Evolutionary conservation across 2,888 invertebrate genomes (phyloP).

Genomic region (Charanyca ferruginea): DNA sequence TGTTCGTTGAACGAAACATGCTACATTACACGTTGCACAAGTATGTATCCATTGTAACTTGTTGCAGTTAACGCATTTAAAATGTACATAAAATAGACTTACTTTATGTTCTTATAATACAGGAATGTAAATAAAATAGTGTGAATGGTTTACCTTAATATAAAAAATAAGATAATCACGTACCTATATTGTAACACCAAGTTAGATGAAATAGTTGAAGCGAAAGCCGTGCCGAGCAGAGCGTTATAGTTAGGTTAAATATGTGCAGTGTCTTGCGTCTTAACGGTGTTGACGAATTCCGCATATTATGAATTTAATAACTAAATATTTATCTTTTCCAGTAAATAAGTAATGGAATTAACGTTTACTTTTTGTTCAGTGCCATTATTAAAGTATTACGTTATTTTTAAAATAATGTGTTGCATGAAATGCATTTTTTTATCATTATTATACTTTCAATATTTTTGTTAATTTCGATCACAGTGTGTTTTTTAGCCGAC

Average conservation of each 20-base stretch:
- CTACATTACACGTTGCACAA: conserved; percentile 48
- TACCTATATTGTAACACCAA: conserved; percentile 46
- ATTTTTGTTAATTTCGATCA: conserved; percentile 72
- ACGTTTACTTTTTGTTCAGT: conserved; percentile 85
- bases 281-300: conserved; percentile 77
- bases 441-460: conserved; percentile 71
- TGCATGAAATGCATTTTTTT: conserved; percentile 89
- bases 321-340: conserved; percentile 74
- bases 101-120: conserved; percentile 44
- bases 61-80: conserved; percentile 46
- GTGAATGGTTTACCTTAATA: conserved; percentile 58
- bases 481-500: conserved; percentile 71
- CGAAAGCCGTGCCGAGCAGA: conserved; percentile 57
- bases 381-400: conserved; percentile 89
- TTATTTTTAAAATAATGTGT: conserved; percentile 89
- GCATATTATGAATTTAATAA: conserved; percentile 71
- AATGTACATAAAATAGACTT: conserved; percentile 54
- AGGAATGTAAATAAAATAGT: conserved; percentile 57
- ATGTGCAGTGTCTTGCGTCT: conserved; percentile 82
- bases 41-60: conserved; percentile 36
- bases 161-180: conserved; percentile 47
- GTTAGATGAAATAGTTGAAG: conserved; percentile 51
- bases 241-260: conserved; percentile 53
- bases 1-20: conserved; percentile 24
- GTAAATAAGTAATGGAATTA: conserved; percentile 76